A percentile compares a stretch with the other conserved stretches of the same genome.
phyloP scores from a whole-genome alignment of 2,888 invertebrate genomes.

The Torymus auratus region DNA sequence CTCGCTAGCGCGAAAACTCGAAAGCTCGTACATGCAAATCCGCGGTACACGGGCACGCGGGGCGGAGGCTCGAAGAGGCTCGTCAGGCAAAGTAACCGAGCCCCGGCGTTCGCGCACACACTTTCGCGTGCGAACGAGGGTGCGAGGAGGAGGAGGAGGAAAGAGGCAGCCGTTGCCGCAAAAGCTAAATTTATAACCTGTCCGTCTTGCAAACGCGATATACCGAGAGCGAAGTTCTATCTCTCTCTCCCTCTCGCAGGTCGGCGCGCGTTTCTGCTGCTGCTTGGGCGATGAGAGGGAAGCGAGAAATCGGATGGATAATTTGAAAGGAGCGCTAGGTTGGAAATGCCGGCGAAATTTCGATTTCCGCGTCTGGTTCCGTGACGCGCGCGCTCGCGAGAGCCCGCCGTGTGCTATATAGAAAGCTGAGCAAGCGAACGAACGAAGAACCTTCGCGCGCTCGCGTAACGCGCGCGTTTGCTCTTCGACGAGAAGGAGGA shows the following conservation, averaged over 20 bases:
- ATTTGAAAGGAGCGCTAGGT: slow-evolving; percentile 60
- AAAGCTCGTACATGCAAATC: slow-evolving; percentile 42
- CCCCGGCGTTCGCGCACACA: background rate
- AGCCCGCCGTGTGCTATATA: background rate
- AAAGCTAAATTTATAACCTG: slow-evolving; percentile 58
- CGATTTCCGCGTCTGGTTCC: slow-evolving; percentile 58
- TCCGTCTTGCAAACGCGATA: slow-evolving; percentile 43
- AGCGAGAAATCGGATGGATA: slow-evolving; percentile 60
- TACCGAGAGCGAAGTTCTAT: slow-evolving; percentile 45
- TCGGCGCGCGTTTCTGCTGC: background rate
- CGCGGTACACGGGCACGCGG: background rate
- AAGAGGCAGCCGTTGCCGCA: background rate
- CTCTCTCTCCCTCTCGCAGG: background rate
- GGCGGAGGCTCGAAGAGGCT: background rate
- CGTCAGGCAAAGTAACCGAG: slow-evolving; percentile 23
- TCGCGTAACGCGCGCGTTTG: slow-evolving; percentile 22
- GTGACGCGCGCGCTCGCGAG: slow-evolving; percentile 41
- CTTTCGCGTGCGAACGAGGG: slow-evolving; percentile 26
- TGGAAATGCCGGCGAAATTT: slow-evolving; percentile 59
- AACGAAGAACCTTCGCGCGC: background rate
- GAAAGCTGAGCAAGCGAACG: slow-evolving; percentile 22
- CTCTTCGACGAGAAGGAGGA: slow-evolving; percentile 1
- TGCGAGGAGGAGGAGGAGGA: background rate
- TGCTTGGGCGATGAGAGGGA: slow-evolving; percentile 50
- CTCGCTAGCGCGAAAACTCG: slow-evolving; percentile 22